These are phyloP conservation scores for Parus major DNA, from an alignment of 2,113 vertebrate genomes.

Conservation along the genomic window DNA sequence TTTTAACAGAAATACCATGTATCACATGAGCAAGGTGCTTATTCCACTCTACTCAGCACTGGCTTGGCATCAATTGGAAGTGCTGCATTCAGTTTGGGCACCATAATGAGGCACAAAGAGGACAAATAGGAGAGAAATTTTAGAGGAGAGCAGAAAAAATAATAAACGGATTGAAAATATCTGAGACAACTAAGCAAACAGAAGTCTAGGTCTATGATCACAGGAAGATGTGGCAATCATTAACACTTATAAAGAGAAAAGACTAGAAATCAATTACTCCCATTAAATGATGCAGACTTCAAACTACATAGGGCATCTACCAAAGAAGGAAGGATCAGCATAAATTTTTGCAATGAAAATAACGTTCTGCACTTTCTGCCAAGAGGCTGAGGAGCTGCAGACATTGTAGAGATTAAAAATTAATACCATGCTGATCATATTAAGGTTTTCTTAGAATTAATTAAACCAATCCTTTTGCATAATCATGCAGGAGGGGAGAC, in stretches of 20 bases:
- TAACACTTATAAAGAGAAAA: constrained; percentile 8
- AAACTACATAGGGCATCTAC: not conserved
- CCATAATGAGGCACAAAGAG: constrained; percentile 69
- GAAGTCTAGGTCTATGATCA: constrained; percentile 50
- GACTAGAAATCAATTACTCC: constrained; percentile 39
- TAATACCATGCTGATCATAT: constrained; percentile 53
- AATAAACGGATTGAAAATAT: constrained; percentile 58
- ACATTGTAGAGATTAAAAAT: constrained; percentile 49
- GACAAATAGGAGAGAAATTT: constrained; percentile 69
- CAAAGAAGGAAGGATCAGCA: constrained; percentile 25
- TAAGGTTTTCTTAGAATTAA: constrained; percentile 57
- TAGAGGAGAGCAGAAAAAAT: constrained; percentile 67
- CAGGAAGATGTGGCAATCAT: not conserved
- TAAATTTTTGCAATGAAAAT: constrained; percentile 14
- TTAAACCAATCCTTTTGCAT: constrained; percentile 42
- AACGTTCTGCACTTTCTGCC: not conserved
- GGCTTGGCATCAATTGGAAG: constrained; percentile 68
- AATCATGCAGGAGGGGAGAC: not conserved
- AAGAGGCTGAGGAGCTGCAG: constrained; percentile 26
- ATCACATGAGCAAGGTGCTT: constrained; percentile 69
- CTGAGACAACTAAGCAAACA: constrained; percentile 57
- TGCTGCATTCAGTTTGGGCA: constrained; percentile 68
- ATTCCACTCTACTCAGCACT: constrained; percentile 69
- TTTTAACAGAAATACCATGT: constrained; percentile 68
- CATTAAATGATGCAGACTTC: not conserved